Evolutionary conservation across 1,140 invertebrate genomes (phyloP).

Genomic region (Bombus huntii): DNA sequence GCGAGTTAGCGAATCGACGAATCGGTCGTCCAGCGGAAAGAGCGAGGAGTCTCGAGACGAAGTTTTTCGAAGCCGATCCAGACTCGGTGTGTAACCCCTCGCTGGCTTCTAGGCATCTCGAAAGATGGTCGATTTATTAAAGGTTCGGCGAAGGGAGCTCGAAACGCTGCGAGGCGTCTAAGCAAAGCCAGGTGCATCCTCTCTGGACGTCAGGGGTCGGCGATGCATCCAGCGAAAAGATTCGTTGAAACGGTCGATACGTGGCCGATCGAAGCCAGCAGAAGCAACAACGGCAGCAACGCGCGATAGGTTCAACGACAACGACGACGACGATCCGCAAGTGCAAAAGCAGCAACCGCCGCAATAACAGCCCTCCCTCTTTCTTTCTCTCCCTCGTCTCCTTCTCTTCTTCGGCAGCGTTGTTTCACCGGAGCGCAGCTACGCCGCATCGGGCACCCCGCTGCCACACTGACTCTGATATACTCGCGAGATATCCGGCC

Average conservation of each 20-base stretch:
- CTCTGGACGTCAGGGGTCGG: constrained; percentile 6
- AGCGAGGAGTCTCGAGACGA: no score
- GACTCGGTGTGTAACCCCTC: neutral
- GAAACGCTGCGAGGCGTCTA: constrained; percentile 34
- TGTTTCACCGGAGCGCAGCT: constrained; percentile 46
- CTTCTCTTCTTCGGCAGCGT: constrained; percentile 5
- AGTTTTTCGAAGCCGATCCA: no score
- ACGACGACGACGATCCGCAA: constrained; percentile 12
- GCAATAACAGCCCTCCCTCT: neutral
- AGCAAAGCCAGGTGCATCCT: constrained; percentile 39
- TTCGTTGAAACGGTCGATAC: constrained; percentile 41
- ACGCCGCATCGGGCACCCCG: constrained; percentile 70
- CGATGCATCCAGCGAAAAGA: constrained; percentile 14
- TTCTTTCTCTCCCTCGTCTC: constrained; percentile 26
- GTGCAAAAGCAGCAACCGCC: constrained; percentile 43
- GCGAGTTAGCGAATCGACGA: no score
- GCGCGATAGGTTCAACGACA: constrained; percentile 13
- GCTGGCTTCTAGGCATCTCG: neutral
- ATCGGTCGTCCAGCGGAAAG: no score
- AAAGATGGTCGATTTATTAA: constrained; percentile 35
- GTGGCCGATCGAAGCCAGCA: constrained; percentile 48
- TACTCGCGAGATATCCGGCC: constrained; percentile 73
- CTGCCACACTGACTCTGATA: constrained; percentile 77
- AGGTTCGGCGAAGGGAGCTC: neutral
- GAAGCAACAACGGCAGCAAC: constrained; percentile 25